phyloP scores from a whole-genome alignment of 1,140 invertebrate genomes.

The Stenopsyche tienmushanensis region DNA sequence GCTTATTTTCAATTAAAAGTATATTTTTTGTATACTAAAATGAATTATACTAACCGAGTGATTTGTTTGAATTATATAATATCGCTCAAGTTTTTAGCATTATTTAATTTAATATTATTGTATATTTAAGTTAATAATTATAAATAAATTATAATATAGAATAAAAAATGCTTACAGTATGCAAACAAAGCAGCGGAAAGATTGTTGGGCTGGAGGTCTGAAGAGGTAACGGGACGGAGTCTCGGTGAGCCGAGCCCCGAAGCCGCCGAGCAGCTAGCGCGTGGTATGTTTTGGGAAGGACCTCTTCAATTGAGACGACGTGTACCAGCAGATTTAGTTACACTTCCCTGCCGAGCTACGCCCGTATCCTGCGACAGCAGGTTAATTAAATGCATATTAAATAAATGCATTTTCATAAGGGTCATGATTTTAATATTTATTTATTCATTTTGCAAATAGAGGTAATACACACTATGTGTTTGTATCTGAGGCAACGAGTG shows the following conservation, averaged over 20 bases:
- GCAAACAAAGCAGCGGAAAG: slow-evolving; percentile 78
- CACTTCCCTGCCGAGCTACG: slow-evolving; percentile 72
- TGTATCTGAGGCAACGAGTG: slow-evolving; percentile 58
- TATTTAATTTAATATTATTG: not conserved
- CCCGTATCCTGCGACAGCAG: slow-evolving; percentile 66
- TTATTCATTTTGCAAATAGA: slow-evolving; percentile 50
- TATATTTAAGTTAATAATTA: not conserved
- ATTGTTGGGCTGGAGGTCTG: slow-evolving; percentile 69
- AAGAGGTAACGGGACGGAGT: slow-evolving; percentile 76
- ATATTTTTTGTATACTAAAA: not conserved
- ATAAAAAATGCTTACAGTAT: no score
- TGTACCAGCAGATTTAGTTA: slow-evolving; percentile 73
- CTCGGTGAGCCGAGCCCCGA: slow-evolving; percentile 56
- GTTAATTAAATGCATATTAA: slow-evolving; percentile 44
- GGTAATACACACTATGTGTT: slow-evolving; percentile 75
- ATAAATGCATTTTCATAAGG: not conserved
- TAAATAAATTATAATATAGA: no score
- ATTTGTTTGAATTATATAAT: not conserved
- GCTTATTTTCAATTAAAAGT: no score
- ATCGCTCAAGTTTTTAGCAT: not conserved
- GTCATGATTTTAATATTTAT: not conserved
- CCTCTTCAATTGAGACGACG: slow-evolving; percentile 79
- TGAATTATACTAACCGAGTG: not conserved
- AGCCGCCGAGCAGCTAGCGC: slow-evolving; percentile 61
- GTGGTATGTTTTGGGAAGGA: slow-evolving; percentile 85